Evolutionary conservation across 1,140 invertebrate genomes (phyloP).

Genomic region (Drosophila funebris): DNA sequence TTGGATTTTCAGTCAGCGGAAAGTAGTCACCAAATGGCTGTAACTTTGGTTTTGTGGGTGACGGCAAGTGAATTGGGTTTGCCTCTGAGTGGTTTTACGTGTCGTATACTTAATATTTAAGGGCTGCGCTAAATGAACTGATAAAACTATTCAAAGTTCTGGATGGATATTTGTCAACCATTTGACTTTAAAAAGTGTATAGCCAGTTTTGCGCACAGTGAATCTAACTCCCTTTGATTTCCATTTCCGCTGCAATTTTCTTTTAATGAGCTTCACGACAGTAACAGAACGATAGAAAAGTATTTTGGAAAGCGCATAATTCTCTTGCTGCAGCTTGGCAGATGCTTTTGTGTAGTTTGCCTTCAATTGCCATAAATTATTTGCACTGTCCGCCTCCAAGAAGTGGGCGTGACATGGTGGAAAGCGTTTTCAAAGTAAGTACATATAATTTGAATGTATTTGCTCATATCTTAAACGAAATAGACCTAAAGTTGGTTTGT

Average conservation of each 20-base stretch:
- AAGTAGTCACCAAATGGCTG: conserved; percentile 27
- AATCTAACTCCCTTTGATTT: neutral
- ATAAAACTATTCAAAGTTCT: neutral
- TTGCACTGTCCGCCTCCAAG: conserved; percentile 3
- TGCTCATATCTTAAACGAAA: conserved; percentile 67
- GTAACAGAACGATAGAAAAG: conserved; percentile 42
- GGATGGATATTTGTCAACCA: neutral
- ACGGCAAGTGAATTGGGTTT: conserved; percentile 6
- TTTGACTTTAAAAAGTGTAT: neutral
- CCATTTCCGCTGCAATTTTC: neutral
- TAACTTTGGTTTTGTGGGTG: conserved; percentile 10
- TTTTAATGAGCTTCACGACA: conserved; percentile 39
- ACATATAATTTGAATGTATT: conserved; percentile 67
- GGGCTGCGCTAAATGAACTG: conserved; percentile 1
- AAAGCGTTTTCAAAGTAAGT: conserved; percentile 9
- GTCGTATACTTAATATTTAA: conserved; percentile 44
- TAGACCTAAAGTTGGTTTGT: conserved; percentile 35
- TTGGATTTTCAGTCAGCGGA: conserved; percentile 4
- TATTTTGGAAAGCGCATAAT: conserved; percentile 40
- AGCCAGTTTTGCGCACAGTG: neutral
- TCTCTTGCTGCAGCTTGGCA: conserved; percentile 31
- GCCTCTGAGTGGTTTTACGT: conserved; percentile 23
- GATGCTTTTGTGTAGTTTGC: conserved; percentile 42
- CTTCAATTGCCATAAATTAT: conserved; percentile 79
- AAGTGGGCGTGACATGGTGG: neutral